Evolutionary conservation across 2,797 vertebrate species (phyloP), one percentile per base, ranked within the genome.

Genomic region (Argentina silus): DNA sequence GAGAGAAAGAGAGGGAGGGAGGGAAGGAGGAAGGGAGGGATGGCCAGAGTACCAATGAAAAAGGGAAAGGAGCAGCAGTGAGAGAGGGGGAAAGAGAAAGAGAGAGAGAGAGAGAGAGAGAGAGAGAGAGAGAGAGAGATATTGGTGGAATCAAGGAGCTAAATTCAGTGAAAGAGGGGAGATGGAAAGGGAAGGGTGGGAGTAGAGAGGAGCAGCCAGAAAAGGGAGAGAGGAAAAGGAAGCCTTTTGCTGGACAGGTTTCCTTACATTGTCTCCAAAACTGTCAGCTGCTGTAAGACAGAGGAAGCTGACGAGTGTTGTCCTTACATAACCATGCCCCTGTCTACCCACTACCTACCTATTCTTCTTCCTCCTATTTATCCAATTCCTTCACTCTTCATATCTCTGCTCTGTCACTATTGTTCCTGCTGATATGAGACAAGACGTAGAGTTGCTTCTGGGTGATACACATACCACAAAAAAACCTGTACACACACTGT

Each of bases 191-290:
- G 8, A 68, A 61, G 73, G 66, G 6, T 10, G 5, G 2, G 12
- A 0, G 61, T 7, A 17, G 0, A 50, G 6, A 1, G 12, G 0
- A 80, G 57, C 43, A 71, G 69, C 55, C 74, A 75, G 50, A 82
- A 80, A 67, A 62, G 14, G 47, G 47, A 61, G 0, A 0, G 48
- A 63, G 75, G 69, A 82, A 76, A 47, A 51, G 48, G 61, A 50
- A 47, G 63, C 67, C 72, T 77, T 51, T 78, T 83, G 68, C 70
- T 50, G 73, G 5, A 59, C 62, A 69, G 81, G 70, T 56, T 84
- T 85, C 82, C 80, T 87, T 51, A 44, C 73, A 82, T 86, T 86
- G 76, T 87, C 77, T 74, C 48, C 62, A 47, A 65, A 70, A 60
- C 65, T 83, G 80, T 83, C 79, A 73, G 75, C 57, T 72, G 63